These are phyloP conservation scores for Aphaenogaster rudis DNA, from an alignment of 1,140 invertebrate genomes.

Conservation along the genomic window DNA sequence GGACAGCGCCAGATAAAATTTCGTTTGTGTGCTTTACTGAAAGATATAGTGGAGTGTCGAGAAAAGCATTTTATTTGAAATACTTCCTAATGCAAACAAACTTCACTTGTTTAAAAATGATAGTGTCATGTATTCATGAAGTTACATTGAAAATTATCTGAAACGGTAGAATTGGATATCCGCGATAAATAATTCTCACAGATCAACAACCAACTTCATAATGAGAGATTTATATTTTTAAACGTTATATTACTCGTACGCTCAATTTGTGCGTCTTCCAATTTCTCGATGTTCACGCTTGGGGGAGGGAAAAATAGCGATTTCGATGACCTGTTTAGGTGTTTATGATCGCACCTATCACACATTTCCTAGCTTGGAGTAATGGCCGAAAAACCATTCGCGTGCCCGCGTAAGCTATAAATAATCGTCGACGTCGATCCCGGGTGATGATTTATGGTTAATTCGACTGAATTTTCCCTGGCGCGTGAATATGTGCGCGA, in stretches of 20 bases:
- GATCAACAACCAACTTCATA: not conserved
- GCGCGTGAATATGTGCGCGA: conserved; percentile 42
- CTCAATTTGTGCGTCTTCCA: not conserved
- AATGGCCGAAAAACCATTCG: conserved; percentile 62
- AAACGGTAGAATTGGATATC: not conserved
- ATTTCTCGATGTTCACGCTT: not conserved
- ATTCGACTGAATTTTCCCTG: conserved; percentile 55
- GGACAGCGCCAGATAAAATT: not conserved
- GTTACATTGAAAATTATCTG: conserved; percentile 16
- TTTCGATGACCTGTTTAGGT: conserved; percentile 33
- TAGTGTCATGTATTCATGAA: not conserved
- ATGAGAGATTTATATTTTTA: not conserved
- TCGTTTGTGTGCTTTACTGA: not conserved
- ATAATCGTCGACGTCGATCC: conserved; percentile 57
- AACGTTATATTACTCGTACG: not conserved
- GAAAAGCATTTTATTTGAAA: too few species aligned
- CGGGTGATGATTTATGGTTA: conserved; percentile 60
- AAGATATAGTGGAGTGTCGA: not conserved
- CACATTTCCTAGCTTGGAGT: conserved; percentile 23
- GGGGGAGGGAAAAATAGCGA: not conserved
- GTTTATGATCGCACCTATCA: conserved; percentile 50
- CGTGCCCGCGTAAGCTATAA: conserved; percentile 56
- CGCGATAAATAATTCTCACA: not conserved
- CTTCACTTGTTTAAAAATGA: not conserved
- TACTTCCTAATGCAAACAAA: too few species aligned